Conservation (phyloP, 2,888 invertebrate species). For the Caenorhabditis virilis region DNA sequence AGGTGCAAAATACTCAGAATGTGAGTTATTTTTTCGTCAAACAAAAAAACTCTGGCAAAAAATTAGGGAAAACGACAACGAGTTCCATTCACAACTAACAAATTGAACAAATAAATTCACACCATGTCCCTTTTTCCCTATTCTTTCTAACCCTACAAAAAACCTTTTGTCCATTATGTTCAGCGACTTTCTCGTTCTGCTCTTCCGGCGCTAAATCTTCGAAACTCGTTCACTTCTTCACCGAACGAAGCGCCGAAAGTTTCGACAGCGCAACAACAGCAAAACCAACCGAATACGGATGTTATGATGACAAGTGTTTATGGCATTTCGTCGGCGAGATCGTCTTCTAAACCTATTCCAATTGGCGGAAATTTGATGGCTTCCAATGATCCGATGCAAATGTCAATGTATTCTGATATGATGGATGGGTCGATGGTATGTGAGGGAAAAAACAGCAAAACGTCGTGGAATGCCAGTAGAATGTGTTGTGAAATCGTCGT, state of each 20-base stretch:
- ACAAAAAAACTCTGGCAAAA: no score
- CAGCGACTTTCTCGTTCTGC: constrained; percentile 53
- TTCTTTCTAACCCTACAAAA: neutral
- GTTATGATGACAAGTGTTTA: constrained; percentile 28
- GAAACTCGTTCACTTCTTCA: constrained; percentile 19
- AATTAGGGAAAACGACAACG: no score
- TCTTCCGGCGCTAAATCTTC: constrained; percentile 41
- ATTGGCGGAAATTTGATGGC: constrained; percentile 4
- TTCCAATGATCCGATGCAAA: constrained; percentile 41
- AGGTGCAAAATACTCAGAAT: neutral
- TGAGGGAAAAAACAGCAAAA: no score
- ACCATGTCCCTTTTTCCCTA: neutral
- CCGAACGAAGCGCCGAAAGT: neutral
- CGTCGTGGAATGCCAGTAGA: constrained; percentile 8
- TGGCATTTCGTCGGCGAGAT: constrained; percentile 9
- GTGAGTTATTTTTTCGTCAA: no score
- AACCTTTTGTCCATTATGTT: constrained; percentile 4
- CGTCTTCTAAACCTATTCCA: constrained; percentile 21
- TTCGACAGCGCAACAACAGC: neutral
- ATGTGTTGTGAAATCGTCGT: neutral
- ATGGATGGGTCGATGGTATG: constrained; percentile 51
- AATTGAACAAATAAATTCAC: no score
- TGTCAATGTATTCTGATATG: constrained; percentile 41
- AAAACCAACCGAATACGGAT: constrained; percentile 15
- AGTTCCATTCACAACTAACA: no score